phyloP scores from a whole-genome alignment of 2,888 invertebrate genomes.

The Pyrrhia umbra region DNA sequence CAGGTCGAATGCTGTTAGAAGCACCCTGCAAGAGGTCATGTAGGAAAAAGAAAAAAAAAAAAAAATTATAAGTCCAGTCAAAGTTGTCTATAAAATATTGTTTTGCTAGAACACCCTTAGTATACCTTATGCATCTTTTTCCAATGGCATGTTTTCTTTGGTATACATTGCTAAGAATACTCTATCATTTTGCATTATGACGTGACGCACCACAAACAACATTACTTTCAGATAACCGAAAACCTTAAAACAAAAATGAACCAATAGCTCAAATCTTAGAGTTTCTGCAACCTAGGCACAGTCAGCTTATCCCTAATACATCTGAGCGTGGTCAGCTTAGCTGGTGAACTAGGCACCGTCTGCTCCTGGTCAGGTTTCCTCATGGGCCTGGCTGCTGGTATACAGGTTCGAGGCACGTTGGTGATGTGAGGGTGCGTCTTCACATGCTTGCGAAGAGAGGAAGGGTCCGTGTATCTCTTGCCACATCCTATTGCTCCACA shows the following conservation, averaged over 20 bases:
- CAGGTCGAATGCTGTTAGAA: too few relatives aligned
- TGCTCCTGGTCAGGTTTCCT: slow-evolving; percentile 79
- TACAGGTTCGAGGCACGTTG: slow-evolving; percentile 81
- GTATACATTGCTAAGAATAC: too few relatives aligned
- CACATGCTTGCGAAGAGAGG: slow-evolving; percentile 97
- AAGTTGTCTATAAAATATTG: too few relatives aligned
- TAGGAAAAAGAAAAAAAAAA: too few relatives aligned
- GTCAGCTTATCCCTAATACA: slow-evolving; percentile 86
- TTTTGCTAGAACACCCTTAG: too few relatives aligned
- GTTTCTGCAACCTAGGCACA: slow-evolving; percentile 79
- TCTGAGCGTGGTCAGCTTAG: slow-evolving; percentile 82
- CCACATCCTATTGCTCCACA: slow-evolving; percentile 96
- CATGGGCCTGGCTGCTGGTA: slow-evolving; percentile 77
- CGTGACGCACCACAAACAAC: too few relatives aligned
- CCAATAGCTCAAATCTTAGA: slow-evolving; percentile 60
- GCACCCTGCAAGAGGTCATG: too few relatives aligned
- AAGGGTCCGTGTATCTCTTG: slow-evolving; percentile 98
- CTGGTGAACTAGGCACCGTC: slow-evolving; percentile 84
- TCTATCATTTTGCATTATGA: too few relatives aligned
- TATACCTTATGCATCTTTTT: too few relatives aligned
- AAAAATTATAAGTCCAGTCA: too few relatives aligned
- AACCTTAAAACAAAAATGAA: background rate
- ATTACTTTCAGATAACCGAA: background rate
- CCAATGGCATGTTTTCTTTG: too few relatives aligned
- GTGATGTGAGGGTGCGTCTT: slow-evolving; percentile 93